Base-by-base conservation (phyloP, 2,797 vertebrate genomes). In the Pogoniulus pusillus region DNA sequence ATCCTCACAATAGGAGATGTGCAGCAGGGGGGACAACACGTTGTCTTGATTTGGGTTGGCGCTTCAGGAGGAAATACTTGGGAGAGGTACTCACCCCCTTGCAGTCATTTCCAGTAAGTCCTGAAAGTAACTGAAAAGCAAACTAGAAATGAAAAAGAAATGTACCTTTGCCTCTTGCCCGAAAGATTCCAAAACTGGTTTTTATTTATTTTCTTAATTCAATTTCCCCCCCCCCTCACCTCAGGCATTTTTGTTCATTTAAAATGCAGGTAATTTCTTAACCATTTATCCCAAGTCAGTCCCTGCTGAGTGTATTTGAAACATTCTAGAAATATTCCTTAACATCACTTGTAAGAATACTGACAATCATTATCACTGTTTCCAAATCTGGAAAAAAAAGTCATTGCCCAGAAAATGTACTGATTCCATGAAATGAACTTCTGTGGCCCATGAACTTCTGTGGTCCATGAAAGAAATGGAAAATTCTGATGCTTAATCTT, bases 1-100 rank as follows among this genome's bases (percentile, higher is more conserved):
- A 70, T 80, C 23, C 27, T 91, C 82, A 57, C 74, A 80, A 72
- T 11, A 69, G 82, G 91, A 91, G 84, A 82, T 59, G 41, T 87
- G 70, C 82, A 80, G 65, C 30, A 74, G 72, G 8, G 37, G 41
- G 51, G 30, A 77, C 49, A 78, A 77, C 85, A 92, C 3, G 12
- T 82, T 87, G 82, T 84, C 81, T 77, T 94, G 75, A 87, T 91
- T 90, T 95, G 74, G 53, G 17, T 22, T 86, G 55, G 49, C 26
- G 1, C 16, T 68, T 87, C 29, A 77, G 59, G 77, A 87, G 72
- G 81, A 88, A 92, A 94, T 84, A 55, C 27, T 94, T 92, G n/a
- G 53, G 84, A 68, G 80, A 60, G 6, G 26, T 51, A 54, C 13
- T 87, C 58, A 81, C 34, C 58, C 69, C 71, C 71, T 34, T 26